Percentiles rank a stretch among this genome's conserved stretches.
Evolutionary conservation across 2,888 invertebrate genomes (phyloP).

Genomic region (Anarsia innoxiella): DNA sequence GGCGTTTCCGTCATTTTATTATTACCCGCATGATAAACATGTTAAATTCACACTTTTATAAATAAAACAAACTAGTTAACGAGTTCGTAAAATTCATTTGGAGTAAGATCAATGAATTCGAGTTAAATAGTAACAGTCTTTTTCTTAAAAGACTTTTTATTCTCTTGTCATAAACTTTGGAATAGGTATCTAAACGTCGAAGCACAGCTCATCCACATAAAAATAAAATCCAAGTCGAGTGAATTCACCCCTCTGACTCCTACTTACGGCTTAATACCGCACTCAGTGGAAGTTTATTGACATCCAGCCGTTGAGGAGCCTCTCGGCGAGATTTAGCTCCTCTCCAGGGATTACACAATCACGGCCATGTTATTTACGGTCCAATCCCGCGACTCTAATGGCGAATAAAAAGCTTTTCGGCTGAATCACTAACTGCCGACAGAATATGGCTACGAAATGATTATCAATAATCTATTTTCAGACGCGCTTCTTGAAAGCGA

Average conservation of each 20-base stretch:
- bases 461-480: slow-evolving; percentile 2
- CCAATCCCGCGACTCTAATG: slow-evolving; percentile 4
- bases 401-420: slow-evolving; percentile 2
- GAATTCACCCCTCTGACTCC: neutral
- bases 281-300: slow-evolving; percentile 1
- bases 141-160: slow-evolving; percentile 1
- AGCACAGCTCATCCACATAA: slow-evolving; percentile 1
- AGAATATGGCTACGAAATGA: neutral
- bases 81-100: too few species aligned
- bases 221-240: slow-evolving; percentile 5
- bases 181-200: slow-evolving; percentile 3
- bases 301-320: slow-evolving; percentile 3
- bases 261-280: neutral
- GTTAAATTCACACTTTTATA: too few species aligned
- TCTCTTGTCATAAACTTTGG: neutral
- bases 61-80: too few species aligned
- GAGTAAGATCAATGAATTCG: too few species aligned
- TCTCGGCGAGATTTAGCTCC: slow-evolving; percentile 6
- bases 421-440: neutral
- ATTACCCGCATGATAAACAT: too few species aligned
- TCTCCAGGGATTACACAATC: slow-evolving; percentile 6
- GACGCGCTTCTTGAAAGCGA: too few species aligned
- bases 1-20: slow-evolving; percentile 22
- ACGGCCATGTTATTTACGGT: slow-evolving; percentile 1
- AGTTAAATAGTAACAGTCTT: slow-evolving; percentile 1